Evolutionary conservation across 2,113 vertebrate species (phyloP).

Genomic region (Onychorhynchus coronatus): DNA sequence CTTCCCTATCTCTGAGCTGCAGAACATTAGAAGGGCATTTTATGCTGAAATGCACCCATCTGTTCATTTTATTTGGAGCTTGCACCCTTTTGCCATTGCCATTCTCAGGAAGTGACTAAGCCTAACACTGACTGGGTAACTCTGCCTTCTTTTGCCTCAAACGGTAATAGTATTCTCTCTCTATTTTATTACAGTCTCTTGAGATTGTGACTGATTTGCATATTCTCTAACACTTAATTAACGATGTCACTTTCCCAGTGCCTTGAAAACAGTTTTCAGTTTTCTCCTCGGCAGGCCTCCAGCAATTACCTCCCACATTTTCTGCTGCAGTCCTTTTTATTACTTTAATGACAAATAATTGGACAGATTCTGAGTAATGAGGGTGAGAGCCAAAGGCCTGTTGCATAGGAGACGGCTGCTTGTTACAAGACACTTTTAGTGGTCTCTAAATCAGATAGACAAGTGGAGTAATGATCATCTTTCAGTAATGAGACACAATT

Average conservation of each 20-base stretch:
- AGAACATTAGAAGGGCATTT: background rate
- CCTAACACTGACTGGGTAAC: slow-evolving; percentile 34
- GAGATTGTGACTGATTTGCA: slow-evolving; percentile 76
- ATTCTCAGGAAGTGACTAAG: slow-evolving; percentile 50
- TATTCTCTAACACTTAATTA: slow-evolving; percentile 83
- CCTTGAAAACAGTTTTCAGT: slow-evolving; percentile 80
- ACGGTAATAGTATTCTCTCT: slow-evolving; percentile 77
- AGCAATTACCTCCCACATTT: slow-evolving; percentile 82
- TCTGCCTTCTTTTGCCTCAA: slow-evolving; percentile 61
- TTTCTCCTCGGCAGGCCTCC: slow-evolving; percentile 76
- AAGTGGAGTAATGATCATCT: slow-evolving; percentile 84
- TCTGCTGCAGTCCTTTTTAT: slow-evolving; percentile 80
- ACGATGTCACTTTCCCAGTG: slow-evolving; percentile 80
- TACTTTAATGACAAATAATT: slow-evolving; percentile 90
- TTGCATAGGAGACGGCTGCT: slow-evolving; percentile 76
- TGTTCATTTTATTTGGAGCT: slow-evolving; percentile 7
- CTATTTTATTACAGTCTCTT: slow-evolving; percentile 77
- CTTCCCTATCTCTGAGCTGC: background rate
- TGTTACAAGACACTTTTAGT: slow-evolving; percentile 85
- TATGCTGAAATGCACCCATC: background rate
- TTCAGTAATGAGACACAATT: slow-evolving; percentile 84
- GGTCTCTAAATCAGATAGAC: slow-evolving; percentile 87
- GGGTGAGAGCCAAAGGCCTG: slow-evolving; percentile 80
- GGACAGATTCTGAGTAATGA: slow-evolving; percentile 86
- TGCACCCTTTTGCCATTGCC: background rate